A percentile compares a stretch with the other conserved stretches of the same genome.
phyloP scores from a whole-genome alignment of 2,797 vertebrate species.

The Amazona ochrocephala region DNA sequence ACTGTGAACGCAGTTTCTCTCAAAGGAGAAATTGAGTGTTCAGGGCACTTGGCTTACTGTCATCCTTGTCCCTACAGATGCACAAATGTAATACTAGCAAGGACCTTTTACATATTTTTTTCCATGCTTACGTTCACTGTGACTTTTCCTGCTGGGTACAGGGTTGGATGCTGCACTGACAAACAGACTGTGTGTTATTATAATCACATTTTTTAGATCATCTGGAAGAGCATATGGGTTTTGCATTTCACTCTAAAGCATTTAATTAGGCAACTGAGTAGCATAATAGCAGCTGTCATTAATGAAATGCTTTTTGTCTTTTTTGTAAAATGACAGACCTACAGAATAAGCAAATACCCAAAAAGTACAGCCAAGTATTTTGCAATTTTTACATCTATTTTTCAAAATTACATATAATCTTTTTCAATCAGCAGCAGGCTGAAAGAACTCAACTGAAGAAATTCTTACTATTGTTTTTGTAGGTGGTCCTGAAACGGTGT shows the following conservation, averaged over 20 bases:
- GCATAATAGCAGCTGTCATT: not conserved
- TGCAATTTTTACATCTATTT: not conserved
- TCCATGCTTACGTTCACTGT: slow-evolving; percentile 2
- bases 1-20: slow-evolving; percentile 55
- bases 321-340: not conserved
- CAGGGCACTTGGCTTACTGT: slow-evolving; percentile 23
- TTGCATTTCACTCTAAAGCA: slow-evolving; percentile 10
- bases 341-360: not conserved
- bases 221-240: slow-evolving; percentile 1
- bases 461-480: not conserved
- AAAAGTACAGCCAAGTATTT: not conserved
- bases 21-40: slow-evolving; percentile 50
- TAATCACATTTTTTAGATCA: slow-evolving; percentile 8
- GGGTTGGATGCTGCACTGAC: not conserved
- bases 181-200: not conserved
- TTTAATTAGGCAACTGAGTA: not conserved
- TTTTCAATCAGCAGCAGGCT: not conserved
- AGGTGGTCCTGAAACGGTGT: not conserved
- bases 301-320: not conserved
- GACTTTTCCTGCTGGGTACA: slow-evolving; percentile 37
- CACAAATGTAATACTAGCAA: slow-evolving; percentile 16
- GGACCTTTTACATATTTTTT: slow-evolving; percentile 39
- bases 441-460: not conserved
- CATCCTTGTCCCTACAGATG: slow-evolving; percentile 12
- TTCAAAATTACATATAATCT: not conserved